Percentiles rank a stretch among this genome's conserved stretches.
phyloP scores from a whole-genome alignment of 2,888 invertebrate species.

The Podotricha telesiphe region DNA sequence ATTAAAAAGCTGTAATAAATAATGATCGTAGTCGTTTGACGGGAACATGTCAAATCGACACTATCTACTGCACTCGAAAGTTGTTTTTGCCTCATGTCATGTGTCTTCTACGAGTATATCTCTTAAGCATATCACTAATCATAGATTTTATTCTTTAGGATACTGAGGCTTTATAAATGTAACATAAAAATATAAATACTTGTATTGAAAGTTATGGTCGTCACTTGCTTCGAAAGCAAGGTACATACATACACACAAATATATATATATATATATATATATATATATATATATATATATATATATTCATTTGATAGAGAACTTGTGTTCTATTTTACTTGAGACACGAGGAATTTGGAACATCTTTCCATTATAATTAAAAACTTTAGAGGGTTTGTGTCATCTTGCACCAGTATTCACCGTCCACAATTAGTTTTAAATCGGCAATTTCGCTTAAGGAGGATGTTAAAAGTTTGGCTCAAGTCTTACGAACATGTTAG shows the following conservation, averaged over 20 bases:
- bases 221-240: too few relatives aligned
- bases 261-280: too few relatives aligned
- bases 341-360: neutral
- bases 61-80: too few relatives aligned
- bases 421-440: conserved; percentile 16
- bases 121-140: neutral
- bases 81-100: too few relatives aligned
- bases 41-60: too few relatives aligned
- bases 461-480: conserved; percentile 15
- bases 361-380: neutral
- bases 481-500: neutral
- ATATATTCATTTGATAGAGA: neutral
- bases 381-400: conserved; percentile 6
- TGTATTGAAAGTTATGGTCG: too few relatives aligned
- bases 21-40: neutral
- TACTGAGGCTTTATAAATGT: neutral
- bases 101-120: too few relatives aligned
- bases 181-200: too few relatives aligned
- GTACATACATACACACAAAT: too few relatives aligned
- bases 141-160: neutral
- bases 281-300: too few relatives aligned
- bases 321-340: neutral
- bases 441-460: conserved; percentile 1
- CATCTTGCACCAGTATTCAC: conserved; percentile 8
- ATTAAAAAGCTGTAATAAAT: neutral